Evolutionary conservation across 2,797 vertebrate species (phyloP).

Genomic region (Apogon talboti): DNA sequence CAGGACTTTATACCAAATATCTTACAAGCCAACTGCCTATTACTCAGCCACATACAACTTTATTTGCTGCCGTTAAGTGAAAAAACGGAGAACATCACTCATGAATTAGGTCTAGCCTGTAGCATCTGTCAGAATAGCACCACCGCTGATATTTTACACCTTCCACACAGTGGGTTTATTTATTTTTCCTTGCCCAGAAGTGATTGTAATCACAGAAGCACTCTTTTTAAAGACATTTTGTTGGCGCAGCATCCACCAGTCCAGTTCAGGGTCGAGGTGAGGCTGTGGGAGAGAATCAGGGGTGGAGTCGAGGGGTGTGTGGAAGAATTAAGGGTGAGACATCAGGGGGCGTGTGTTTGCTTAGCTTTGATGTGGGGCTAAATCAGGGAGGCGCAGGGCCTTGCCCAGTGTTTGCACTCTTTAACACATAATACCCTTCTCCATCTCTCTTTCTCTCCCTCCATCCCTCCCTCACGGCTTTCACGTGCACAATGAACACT

Average conservation of each 20-base stretch:
- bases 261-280: slow-evolving; percentile 44
- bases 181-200: slow-evolving; percentile 24
- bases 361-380: slow-evolving; percentile 92
- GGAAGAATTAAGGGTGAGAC: slow-evolving; percentile 64
- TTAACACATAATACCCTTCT: slow-evolving; percentile 80
- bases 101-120: slow-evolving; percentile 56
- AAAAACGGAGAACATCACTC: slow-evolving; percentile 70
- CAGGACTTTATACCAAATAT: slow-evolving; percentile 72
- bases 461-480: slow-evolving; percentile 81
- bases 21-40: slow-evolving; percentile 74
- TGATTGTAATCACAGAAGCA: slow-evolving; percentile 12
- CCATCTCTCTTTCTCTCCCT: slow-evolving; percentile 82
- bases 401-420: slow-evolving; percentile 86
- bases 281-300: slow-evolving; percentile 35
- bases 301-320: slow-evolving; percentile 52
- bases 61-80: slow-evolving; percentile 81
- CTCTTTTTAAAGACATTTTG: background rate
- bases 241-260: slow-evolving; percentile 7
- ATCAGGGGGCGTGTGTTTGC: slow-evolving; percentile 81
- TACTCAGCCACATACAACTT: slow-evolving; percentile 78
- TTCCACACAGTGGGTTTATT: slow-evolving; percentile 26
- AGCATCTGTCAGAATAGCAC: slow-evolving; percentile 50
- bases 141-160: slow-evolving; percentile 42
- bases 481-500: slow-evolving; percentile 89
- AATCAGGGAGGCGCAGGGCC: slow-evolving; percentile 73